A percentile compares a stretch with the other conserved stretches of the same genome.
These are phyloP conservation scores for Catamblyrhynchus diadema DNA, from an alignment of 2,797 vertebrate genomes.

Conservation along the genomic window DNA sequence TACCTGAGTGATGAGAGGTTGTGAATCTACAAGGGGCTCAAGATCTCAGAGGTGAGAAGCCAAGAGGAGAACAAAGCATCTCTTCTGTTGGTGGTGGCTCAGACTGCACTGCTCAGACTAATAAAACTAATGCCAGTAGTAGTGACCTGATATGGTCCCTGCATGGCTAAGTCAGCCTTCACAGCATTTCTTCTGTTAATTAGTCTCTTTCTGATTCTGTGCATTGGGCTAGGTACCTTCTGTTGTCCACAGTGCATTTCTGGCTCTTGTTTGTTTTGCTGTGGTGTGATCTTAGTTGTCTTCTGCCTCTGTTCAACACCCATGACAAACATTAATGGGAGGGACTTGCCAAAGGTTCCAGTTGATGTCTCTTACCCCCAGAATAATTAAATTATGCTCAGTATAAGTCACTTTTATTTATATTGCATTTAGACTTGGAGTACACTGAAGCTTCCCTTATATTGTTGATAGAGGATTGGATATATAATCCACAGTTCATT, in stretches of 20 bases:
- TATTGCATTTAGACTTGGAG: background rate
- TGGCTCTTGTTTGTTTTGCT: background rate
- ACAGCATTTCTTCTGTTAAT: background rate
- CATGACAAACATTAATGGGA: background rate
- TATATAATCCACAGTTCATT: conserved; percentile 10
- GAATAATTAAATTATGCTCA: background rate
- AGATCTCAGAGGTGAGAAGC: background rate
- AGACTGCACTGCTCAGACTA: background rate
- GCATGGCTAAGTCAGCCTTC: background rate
- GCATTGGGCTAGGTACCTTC: background rate
- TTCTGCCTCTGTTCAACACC: background rate
- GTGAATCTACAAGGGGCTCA: background rate
- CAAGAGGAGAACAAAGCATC: background rate
- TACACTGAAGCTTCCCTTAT: background rate
- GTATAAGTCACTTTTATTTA: background rate
- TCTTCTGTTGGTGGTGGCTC: background rate
- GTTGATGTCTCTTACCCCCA: background rate
- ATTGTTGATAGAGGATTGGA: background rate
- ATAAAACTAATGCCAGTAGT: background rate
- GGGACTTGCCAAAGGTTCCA: background rate
- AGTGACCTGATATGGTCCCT: background rate
- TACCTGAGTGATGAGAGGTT: background rate
- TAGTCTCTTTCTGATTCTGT: background rate
- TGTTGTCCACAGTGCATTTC: background rate
- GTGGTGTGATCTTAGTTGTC: background rate